Percentiles rank a stretch among this genome's conserved stretches.
phyloP scores from a whole-genome alignment of 2,113 vertebrate genomes.

The Sinocyclocheilus maitianheensis region DNA sequence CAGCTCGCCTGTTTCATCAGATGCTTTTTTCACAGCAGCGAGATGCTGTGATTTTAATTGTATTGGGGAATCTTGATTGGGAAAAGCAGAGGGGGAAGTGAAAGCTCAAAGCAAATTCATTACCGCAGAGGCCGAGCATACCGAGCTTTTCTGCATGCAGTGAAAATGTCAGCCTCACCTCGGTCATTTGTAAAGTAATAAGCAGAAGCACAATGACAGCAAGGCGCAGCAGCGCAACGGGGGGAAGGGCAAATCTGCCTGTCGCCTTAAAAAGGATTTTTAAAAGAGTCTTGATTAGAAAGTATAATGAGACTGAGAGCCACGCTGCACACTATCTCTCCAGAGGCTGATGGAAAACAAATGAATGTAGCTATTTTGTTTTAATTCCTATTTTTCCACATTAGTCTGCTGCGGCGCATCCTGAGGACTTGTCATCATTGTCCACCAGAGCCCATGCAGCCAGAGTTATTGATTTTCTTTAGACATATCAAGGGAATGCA shows the following conservation, averaged over 20 bases:
- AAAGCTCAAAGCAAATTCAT: constrained; percentile 86
- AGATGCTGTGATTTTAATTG: constrained; percentile 86
- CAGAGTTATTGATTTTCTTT: constrained; percentile 84
- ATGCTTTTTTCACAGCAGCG: constrained; percentile 78
- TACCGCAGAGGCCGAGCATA: constrained; percentile 80
- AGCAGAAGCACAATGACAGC: constrained; percentile 90
- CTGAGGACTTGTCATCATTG: constrained; percentile 67
- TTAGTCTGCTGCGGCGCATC: constrained; percentile 79
- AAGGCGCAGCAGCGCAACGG: constrained; percentile 75
- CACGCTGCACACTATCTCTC: constrained; percentile 85
- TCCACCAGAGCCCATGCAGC: constrained; percentile 79
- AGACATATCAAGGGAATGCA: constrained; percentile 87
- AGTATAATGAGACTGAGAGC: constrained; percentile 89
- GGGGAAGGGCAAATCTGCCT: constrained; percentile 87
- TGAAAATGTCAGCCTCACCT: constrained; percentile 91
- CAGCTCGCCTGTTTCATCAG: constrained; percentile 54
- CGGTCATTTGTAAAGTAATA: constrained; percentile 98
- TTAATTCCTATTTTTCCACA: constrained; percentile 88
- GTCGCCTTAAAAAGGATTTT: constrained; percentile 82
- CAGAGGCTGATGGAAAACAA: constrained; percentile 85
- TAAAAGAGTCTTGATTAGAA: constrained; percentile 87
- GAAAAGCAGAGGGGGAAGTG: constrained; percentile 83
- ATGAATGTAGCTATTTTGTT: constrained; percentile 85
- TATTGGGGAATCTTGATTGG: constrained; percentile 90
- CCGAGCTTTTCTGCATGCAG: constrained; percentile 81